Evolutionary conservation across 2,113 vertebrate species (phyloP).

Genomic region (Tachycineta bicolor): DNA sequence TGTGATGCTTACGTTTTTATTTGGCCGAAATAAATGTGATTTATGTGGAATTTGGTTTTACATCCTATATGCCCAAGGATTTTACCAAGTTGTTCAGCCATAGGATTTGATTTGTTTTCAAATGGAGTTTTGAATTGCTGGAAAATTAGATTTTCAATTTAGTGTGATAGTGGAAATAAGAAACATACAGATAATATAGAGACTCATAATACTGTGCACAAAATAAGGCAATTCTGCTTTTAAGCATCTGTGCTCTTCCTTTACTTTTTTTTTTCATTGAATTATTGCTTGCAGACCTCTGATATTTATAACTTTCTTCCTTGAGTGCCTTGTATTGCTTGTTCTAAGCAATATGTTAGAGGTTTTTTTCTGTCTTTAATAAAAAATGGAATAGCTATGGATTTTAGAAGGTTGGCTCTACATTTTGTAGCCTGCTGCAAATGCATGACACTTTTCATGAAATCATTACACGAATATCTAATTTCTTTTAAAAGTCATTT

Average conservation of each 20-base stretch:
- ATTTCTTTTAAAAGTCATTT: not conserved
- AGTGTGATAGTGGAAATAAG: not conserved
- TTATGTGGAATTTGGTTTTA: not conserved
- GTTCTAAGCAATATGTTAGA: not conserved
- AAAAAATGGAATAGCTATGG: not conserved
- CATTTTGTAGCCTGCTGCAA: not conserved
- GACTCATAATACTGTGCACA: not conserved
- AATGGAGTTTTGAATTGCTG: not conserved
- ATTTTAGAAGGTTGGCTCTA: not conserved
- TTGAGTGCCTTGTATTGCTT: not conserved
- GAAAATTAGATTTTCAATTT: not conserved
- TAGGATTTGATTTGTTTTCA: not conserved
- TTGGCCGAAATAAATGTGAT: not conserved
- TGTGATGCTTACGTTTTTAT: not conserved
- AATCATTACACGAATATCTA: not conserved
- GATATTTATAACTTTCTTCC: not conserved
- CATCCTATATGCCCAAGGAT: accelerated
- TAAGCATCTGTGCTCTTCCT: not conserved
- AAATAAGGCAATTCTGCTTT: not conserved
- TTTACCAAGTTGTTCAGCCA: not conserved
- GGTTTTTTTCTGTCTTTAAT: not conserved
- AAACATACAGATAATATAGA: not conserved
- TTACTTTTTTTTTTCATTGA: not conserved
- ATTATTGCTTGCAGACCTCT: not conserved
- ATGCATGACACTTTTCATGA: not conserved